Evolutionary conservation across 2,888 invertebrate species (phyloP), one percentile per base, ranked within the genome.

Genomic region (Uropetala carovei): DNA sequence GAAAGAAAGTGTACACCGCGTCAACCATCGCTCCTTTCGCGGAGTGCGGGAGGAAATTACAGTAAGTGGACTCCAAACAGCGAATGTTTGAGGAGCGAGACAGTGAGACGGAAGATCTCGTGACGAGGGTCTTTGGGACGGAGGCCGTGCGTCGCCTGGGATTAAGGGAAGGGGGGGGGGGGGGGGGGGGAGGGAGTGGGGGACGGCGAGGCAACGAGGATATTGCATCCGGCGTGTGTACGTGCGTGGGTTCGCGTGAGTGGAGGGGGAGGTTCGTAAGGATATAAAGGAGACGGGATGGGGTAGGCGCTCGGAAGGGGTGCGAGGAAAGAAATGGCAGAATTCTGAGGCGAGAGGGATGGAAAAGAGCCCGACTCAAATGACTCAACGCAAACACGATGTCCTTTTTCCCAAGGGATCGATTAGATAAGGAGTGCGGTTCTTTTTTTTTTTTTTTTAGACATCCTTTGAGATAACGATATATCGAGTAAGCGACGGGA

Each of bases 311-410:
- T 43, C 43, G 43, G 43, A 75, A 22, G 75, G 22, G 27, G 8
- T n/a, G n/a, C n/a, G 22, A 68, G 22, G n/a, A 11, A 22, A n/a
- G 68, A n/a, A 64, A 16, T n/a, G 16, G 64, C 0, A 22, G 75
- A n/a, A n/a, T n/a, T 8, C 75, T 27, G 75, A 0, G 75, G n/a
- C 18, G 68, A n/a, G 68, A 27, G 22, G 22, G 13, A 75, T 27
- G 75, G 75, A 27, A 75, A 27, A 22, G 75, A 27, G 68, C n/a
- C n/a, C n/a, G 68, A n/a, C 75, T 75, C 75, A 75, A 75, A 75
- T 75, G 75, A 75, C 75, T 43, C 43, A 75, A 75, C 75, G 75
- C 75, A 75, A 75, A 75, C 75, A 75, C 75, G 75, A 75, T 75
- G 75, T 75, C 75, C 75, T 75, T 75, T 75, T 75, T 27, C 75